A percentile compares a stretch with the other conserved stretches of the same genome.
Evolutionary conservation across 2,113 vertebrate genomes (phyloP).

Genomic region (Willisornis vidua): DNA sequence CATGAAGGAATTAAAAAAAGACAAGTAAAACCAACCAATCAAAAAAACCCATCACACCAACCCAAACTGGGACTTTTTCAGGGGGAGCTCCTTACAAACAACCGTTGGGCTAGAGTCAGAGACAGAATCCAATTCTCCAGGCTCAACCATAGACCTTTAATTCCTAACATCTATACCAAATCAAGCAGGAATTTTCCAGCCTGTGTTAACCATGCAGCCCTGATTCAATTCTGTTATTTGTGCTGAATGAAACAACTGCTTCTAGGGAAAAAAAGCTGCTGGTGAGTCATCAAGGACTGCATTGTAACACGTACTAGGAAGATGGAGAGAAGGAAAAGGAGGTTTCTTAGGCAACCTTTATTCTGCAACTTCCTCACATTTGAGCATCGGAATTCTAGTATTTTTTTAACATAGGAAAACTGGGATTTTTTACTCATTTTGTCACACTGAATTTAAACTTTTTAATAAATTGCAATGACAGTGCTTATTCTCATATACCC

Average conservation of each 20-base stretch:
- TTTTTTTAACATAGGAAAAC: neutral
- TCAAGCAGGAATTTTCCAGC: neutral
- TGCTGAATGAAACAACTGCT: neutral
- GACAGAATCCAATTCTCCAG: neutral
- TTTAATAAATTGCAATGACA: neutral
- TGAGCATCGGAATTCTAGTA: neutral
- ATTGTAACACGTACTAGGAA: accelerated
- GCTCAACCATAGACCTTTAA: neutral
- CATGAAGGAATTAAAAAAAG: too few relatives aligned
- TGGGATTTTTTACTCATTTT: accelerated
- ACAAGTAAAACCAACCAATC: neutral
- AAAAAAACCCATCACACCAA: neutral
- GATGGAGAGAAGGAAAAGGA: neutral
- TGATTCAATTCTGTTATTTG: neutral
- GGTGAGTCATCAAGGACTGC: neutral
- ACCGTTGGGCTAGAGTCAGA: neutral
- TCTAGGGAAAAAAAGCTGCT: neutral
- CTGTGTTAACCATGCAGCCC: neutral
- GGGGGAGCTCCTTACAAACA: neutral
- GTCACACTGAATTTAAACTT: neutral
- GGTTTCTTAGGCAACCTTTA: neutral
- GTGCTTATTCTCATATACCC: neutral
- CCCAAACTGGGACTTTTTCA: neutral
- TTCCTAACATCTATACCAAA: neutral
- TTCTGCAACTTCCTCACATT: neutral